phyloP scores from a whole-genome alignment of 64 coral and sea anemone species.

The Montipora efflorescens region DNA sequence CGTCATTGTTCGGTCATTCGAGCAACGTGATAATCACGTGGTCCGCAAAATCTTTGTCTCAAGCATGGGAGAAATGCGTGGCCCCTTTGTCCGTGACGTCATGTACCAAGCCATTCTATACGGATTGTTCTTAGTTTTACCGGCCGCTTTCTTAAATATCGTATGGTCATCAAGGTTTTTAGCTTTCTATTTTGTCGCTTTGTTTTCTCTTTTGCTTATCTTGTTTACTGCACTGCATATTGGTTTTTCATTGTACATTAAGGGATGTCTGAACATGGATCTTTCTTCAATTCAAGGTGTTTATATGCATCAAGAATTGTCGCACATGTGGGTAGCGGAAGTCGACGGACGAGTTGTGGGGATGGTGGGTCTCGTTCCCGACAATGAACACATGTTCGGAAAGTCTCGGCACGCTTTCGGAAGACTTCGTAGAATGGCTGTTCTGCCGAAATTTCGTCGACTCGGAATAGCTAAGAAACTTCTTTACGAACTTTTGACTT shows the following conservation, averaged over 20 bases:
- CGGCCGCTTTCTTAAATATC: background rate
- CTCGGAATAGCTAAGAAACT: conserved; percentile 27
- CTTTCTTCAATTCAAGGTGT: background rate
- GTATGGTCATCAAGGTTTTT: conserved; percentile 8
- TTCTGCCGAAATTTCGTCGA: conserved; percentile 22
- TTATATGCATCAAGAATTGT: background rate
- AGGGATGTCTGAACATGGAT: conserved; percentile 12
- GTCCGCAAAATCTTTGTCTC: conserved; percentile 9
- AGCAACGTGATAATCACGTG: conserved; percentile 14
- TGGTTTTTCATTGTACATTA: conserved; percentile 36
- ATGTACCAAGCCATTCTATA: background rate
- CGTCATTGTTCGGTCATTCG: conserved; percentile 8
- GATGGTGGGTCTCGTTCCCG: conserved; percentile 38
- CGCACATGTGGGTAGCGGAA: conserved; percentile 41
- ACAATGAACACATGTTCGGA: background rate
- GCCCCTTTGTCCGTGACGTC: conserved; percentile 30
- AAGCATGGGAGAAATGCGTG: conserved; percentile 51
- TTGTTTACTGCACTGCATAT: conserved; percentile 16
- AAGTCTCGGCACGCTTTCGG: conserved; percentile 4
- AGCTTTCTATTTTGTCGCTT: background rate
- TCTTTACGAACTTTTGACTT: background rate
- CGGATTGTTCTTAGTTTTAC: background rate
- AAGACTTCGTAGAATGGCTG: conserved; percentile 49
- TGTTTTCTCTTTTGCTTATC: background rate
- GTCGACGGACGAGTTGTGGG: background rate